Percentiles rank a stretch among this genome's conserved stretches.
These are phyloP conservation scores for Philonicus albiceps DNA, from an alignment of 2,888 invertebrate species.

Conservation along the genomic window DNA sequence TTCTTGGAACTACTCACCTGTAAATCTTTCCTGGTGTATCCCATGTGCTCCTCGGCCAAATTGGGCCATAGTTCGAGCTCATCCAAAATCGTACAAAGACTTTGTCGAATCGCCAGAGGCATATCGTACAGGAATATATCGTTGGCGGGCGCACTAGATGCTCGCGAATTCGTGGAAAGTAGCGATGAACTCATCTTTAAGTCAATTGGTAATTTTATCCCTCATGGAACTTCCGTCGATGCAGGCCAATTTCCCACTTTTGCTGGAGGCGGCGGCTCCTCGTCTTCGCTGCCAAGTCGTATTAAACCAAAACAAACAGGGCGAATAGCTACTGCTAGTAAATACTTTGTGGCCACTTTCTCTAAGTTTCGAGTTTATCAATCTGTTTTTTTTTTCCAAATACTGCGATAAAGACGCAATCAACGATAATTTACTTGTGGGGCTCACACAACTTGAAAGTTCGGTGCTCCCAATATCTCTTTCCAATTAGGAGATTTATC, in stretches of 20 bases:
- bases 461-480: neutral
- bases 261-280: neutral
- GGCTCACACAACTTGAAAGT: neutral
- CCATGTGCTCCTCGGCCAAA: slow-evolving; percentile 74
- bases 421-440: neutral
- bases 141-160: slow-evolving; percentile 20
- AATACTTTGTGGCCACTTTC: neutral
- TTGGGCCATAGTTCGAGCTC: slow-evolving; percentile 81
- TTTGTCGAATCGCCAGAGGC: slow-evolving; percentile 73
- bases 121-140: slow-evolving; percentile 75
- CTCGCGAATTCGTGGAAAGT: slow-evolving; percentile 46
- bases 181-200: slow-evolving; percentile 50
- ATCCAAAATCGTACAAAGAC: slow-evolving; percentile 80
- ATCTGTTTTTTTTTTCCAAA: neutral
- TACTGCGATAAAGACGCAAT: neutral
- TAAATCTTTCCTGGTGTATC: slow-evolving; percentile 67
- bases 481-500: neutral
- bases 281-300: neutral
- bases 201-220: neutral
- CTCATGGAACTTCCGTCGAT: neutral
- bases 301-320: neutral
- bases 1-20: slow-evolving; percentile 51
- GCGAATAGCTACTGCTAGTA: neutral
- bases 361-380: neutral
- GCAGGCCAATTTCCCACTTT: neutral